These are phyloP conservation scores for Tupaia tana DNA, from an alignment of 2,113 vertebrate genomes.

Conservation along the genomic window DNA sequence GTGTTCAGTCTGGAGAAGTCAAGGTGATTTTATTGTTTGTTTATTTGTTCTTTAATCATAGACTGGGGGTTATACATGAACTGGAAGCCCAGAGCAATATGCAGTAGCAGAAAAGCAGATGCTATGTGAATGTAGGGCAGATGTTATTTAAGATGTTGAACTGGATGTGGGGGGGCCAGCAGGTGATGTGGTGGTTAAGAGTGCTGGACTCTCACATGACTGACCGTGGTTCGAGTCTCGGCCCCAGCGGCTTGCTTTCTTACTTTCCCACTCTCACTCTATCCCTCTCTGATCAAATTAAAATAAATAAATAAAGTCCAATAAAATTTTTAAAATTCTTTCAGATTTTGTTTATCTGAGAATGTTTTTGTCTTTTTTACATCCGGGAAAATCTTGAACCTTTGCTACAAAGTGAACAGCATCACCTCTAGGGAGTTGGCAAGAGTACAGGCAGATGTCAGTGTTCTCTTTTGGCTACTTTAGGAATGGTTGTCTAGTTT, in stretches of 20 bases:
- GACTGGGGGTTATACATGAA: background rate
- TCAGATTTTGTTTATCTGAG: too few relatives aligned
- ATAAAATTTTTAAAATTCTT: too few relatives aligned
- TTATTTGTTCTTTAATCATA: background rate
- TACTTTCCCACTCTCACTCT: too few relatives aligned
- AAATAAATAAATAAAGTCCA: too few relatives aligned
- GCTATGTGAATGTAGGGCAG: background rate
- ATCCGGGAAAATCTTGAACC: background rate
- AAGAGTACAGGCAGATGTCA: background rate
- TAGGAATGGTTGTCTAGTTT: background rate
- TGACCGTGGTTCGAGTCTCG: too few relatives aligned
- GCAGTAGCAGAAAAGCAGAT: background rate
- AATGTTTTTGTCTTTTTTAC: too few relatives aligned
- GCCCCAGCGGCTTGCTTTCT: too few relatives aligned
- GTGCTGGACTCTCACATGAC: too few relatives aligned
- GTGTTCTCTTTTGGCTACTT: background rate
- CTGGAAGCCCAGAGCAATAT: background rate
- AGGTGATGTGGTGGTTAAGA: background rate
- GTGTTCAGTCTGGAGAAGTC: background rate
- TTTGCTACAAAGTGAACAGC: background rate
- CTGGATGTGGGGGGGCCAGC: background rate
- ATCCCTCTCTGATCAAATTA: too few relatives aligned
- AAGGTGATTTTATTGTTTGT: background rate
- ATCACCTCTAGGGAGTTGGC: background rate
- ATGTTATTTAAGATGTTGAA: background rate